Base-by-base conservation (phyloP, 2,113 vertebrate species). In the Egretta garzetta region DNA sequence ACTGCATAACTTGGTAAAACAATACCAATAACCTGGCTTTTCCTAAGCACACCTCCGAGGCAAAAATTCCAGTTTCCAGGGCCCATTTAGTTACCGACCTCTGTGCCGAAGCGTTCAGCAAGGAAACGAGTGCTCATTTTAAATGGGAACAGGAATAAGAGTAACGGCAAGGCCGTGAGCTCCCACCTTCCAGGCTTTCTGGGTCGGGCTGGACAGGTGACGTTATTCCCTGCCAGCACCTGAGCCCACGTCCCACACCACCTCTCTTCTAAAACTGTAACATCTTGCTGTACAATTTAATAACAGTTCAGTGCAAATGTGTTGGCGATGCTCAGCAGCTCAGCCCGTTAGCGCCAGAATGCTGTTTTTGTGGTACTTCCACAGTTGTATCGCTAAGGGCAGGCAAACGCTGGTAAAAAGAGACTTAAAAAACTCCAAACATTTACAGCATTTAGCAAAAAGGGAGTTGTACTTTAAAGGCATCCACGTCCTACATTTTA, bases 221-320 rank as follows among this genome's bases (percentile, higher is more conserved):
- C 14, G 4, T 23, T 11, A 30, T 14, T 33, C 35, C 52, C 49
- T 7, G 14, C 43, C 28, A 8, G 58, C 4, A 24, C 35, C 47
- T 14, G 26, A 58, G 45, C 35, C 59, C 10, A 6, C 0, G 1
- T 27, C 56, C 67, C 50, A 35, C 30, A 49, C 0, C 41, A 33
- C 37, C 19, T 41, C 49, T 24, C 1, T 3, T 21, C 45, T 8
- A 16, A 68, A 47, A 6, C 4, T 9, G 10, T 37, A 56, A 21
- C 11, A 15, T 18, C 28, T 35, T 71, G n/a, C 55, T 59, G 50
- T 28, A 12, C 4, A 33, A 22, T 24, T 23, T 23, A 81, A 6
- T 6, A 19, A 47, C 28, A 23, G 39, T 8, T 56, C 58, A 60
- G n/a, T 55, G 50, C 56, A 43, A 37, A 27, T 1, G 9, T 3